Percentiles rank a stretch among this genome's conserved stretches.
These are phyloP conservation scores for Clarias macrocephalus DNA, from an alignment of 2,113 vertebrate species.

Conservation along the genomic window DNA sequence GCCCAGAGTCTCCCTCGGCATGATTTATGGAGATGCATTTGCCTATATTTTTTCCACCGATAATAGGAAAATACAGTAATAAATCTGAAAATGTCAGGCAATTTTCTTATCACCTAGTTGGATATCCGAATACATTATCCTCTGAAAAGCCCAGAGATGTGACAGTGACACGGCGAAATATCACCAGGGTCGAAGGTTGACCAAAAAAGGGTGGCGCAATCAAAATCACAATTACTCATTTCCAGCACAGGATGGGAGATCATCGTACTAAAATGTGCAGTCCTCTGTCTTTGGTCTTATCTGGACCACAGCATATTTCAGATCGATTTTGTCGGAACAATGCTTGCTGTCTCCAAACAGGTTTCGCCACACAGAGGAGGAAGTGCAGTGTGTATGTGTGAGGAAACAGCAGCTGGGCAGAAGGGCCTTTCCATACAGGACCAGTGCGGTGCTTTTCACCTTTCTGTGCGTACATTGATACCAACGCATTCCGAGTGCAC, in stretches of 20 bases:
- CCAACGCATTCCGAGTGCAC: neutral
- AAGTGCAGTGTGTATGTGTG: neutral
- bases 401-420: neutral
- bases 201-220: conserved; percentile 46
- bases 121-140: conserved; percentile 75
- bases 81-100: conserved; percentile 80
- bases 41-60: conserved; percentile 71
- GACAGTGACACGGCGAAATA: conserved; percentile 43
- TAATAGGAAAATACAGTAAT: conserved; percentile 81
- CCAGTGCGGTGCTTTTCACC: neutral
- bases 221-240: conserved; percentile 56
- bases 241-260: conserved; percentile 39
- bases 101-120: conserved; percentile 79
- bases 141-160: conserved; percentile 47
- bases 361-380: conserved; percentile 11
- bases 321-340: conserved; percentile 46
- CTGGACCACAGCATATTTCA: conserved; percentile 46
- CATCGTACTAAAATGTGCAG: conserved; percentile 47
- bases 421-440: neutral
- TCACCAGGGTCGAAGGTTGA: conserved; percentile 44
- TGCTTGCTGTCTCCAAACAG: conserved; percentile 28
- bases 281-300: conserved; percentile 47
- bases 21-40: conserved; percentile 78
- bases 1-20: conserved; percentile 65
- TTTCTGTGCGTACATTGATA: no score